Percentiles rank a stretch among this genome's conserved stretches.
Conservation (phyloP, 2,113 vertebrate genomes). For the Apistogramma diplotaenia region DNA sequence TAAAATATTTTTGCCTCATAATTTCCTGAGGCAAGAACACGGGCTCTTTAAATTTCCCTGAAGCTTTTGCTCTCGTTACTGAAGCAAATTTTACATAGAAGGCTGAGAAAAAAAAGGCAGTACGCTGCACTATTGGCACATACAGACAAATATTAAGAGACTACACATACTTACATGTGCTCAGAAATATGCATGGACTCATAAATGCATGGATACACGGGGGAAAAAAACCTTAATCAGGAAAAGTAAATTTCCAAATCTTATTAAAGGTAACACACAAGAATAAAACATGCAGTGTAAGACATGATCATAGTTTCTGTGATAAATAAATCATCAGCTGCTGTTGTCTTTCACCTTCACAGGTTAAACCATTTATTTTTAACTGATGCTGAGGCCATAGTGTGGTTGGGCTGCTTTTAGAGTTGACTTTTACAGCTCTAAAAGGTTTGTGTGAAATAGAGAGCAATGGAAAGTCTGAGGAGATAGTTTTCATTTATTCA, state of each 20-base stretch:
- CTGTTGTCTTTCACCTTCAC: neutral
- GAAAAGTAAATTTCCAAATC: conserved; percentile 8
- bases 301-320: neutral
- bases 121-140: neutral
- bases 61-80: conserved; percentile 39
- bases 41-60: conserved; percentile 26
- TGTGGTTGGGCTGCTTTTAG: neutral
- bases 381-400: too few species aligned
- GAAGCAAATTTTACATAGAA: conserved; percentile 12
- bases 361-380: neutral
- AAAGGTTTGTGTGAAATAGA: neutral
- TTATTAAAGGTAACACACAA: neutral
- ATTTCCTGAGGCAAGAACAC: conserved; percentile 51
- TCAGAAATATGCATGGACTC: neutral
- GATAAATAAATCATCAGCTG: neutral
- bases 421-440: neutral
- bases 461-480: neutral
- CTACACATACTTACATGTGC: neutral
- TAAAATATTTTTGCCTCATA: conserved; percentile 61
- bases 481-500: neutral
- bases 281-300: neutral
- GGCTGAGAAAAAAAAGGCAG: neutral
- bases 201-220: neutral
- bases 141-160: neutral
- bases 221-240: neutral